These are phyloP conservation scores for Spicauda simplicius DNA, from an alignment of 2,888 invertebrate genomes.

Conservation along the genomic window DNA sequence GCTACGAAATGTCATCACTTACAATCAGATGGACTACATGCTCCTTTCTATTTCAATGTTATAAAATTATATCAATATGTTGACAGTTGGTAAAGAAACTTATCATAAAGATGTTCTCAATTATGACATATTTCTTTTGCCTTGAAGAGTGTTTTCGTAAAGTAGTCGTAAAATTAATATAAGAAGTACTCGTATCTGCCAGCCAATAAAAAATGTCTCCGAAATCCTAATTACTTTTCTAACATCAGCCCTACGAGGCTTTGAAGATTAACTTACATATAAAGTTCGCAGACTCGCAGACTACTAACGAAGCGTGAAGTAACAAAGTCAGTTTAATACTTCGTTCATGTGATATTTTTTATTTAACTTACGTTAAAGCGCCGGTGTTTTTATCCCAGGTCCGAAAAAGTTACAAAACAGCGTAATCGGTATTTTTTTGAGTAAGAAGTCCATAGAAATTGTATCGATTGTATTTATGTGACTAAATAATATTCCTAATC, in stretches of 20 bases:
- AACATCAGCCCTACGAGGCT: slow-evolving; percentile 8
- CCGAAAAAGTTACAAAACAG: neutral
- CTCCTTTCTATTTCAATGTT: no score
- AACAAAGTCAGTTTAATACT: slow-evolving; percentile 4
- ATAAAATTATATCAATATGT: no score
- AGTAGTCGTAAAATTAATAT: neutral
- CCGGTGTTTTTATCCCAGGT: neutral
- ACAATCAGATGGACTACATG: no score
- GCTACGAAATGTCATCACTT: no score
- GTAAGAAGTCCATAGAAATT: neutral
- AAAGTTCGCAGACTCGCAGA: slow-evolving; percentile 15
- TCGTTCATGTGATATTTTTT: slow-evolving; percentile 21
- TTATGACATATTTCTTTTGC: no score
- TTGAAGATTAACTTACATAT: slow-evolving; percentile 15
- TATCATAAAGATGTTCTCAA: no score
- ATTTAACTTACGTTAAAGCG: slow-evolving; percentile 6
- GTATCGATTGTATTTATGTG: neutral
- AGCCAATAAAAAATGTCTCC: neutral
- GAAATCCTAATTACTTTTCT: slow-evolving; percentile 23
- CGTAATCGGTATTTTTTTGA: neutral
- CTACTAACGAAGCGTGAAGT: slow-evolving; percentile 5
- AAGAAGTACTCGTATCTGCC: neutral
- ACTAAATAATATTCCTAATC: no score
- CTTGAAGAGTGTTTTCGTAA: neutral
- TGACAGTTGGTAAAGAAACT: no score